Base-by-base conservation (phyloP, 2,888 invertebrate species). In the Rhyacophila evoluta region DNA sequence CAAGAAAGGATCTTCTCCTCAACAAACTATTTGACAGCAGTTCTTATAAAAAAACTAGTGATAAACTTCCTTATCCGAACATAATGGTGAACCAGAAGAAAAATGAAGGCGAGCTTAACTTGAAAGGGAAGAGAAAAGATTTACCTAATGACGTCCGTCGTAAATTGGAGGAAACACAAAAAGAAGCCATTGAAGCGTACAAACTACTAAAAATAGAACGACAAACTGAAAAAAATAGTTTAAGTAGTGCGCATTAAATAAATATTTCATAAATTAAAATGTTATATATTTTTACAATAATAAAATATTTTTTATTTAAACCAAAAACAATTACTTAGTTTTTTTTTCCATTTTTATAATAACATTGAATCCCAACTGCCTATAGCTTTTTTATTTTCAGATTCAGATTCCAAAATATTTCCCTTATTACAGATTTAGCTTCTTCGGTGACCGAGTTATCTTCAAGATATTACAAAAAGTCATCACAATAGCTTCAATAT, bases 1-100 rank as follows among this genome's bases (percentile, higher is more conserved):
- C 93, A 0, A 89, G 89, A 73, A 93, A 92, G 83, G 86, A 91
- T 77, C 87, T 95, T 78, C 86, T 95, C 75, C 88, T 94, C 1
- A 91, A 91, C 83, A 87, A 90, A 0, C 80, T 93, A 55, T 83
- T 92, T 15, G 79, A 79, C 4, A 77, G 67, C 82, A 84, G 75
- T 55, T 55, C 33, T 80, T 37, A 8, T 80, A 85, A 83, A 71
- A 80, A 4, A 33, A 70, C 78, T 33, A 12, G 73, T 28, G 55
- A 76, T 33, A 72, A 67, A 74, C 75, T 72, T 10, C 12, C 15
- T 6, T 71, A 77, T 3, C 74, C 77, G 19, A 81, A 83, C 8
- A 81, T 83, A 25, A 81, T 55, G 12, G 78, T 83, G 28, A 28
- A 69, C 74, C 78, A 29, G 82, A 80, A 70, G 78, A 71, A 71